Evolutionary conservation across 1,140 invertebrate species (phyloP), one percentile per base, ranked within the genome.

Genomic region (Drosophila pandora): DNA sequence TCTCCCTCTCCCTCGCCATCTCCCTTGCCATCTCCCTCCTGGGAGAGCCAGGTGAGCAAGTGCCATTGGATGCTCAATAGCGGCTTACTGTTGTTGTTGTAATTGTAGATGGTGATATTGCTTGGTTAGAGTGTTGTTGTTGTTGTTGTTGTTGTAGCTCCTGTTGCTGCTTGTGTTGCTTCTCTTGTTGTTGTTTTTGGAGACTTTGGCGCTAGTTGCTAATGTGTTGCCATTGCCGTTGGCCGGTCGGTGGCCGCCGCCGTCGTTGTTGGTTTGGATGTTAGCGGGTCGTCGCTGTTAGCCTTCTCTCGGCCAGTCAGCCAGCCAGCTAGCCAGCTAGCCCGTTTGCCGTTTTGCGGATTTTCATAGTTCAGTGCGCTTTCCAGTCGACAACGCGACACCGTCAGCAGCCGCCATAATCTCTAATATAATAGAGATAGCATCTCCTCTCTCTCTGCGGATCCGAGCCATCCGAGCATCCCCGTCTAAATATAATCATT

Each of bases 351-450:
- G 41, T 43, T 32, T 43, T 78, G 76, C 76, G 76, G 76, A 78
- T 78, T 88, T 84, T 88, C 83, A 88, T 88, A 88, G 83, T 88
- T 88, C 84, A 88, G 79, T 88, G 83, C 84, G 83, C 84, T 88
- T 88, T 88, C 83, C 83, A 88, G 83, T 76, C 83, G 83, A 88
- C 82, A 81, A 85, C 82, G 76, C 61, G 62, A 67, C 55, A 65
- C 70, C 65, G 54, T 71, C 61, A 80, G 70, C 82, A 70, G 82
- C 82, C 75, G 60, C 79, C 25, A 28, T 6, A 6, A 56, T 28
- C 55, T 21, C 41, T 4, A 37, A 12, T 4, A 37, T 10, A 17
- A 17, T 17, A 17, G 17, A 17, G 0, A 10, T 37, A 37, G 9
- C 1, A 2, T 10, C 32, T 10, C 10, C 32, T 34, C 32, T 34